phyloP scores from a whole-genome alignment of 2,888 invertebrate genomes.

The Zele albiditarsus region DNA sequence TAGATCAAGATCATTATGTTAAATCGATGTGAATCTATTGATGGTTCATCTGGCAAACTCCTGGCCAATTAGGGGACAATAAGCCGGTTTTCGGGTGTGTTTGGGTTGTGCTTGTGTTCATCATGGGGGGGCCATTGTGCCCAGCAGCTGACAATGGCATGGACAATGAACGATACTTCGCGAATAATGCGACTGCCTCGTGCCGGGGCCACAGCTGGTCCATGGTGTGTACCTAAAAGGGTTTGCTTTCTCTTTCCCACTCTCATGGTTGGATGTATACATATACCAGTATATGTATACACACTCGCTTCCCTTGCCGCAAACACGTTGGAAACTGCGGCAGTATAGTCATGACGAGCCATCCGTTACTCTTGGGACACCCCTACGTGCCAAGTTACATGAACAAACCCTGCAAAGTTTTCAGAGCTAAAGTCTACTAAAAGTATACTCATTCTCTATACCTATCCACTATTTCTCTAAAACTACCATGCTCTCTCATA shows the following conservation, averaged over 20 bases:
- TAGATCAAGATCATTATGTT: conserved; percentile 10
- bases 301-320: conserved; percentile 20
- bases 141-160: conserved; percentile 54
- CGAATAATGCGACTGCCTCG: conserved; percentile 53
- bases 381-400: conserved; percentile 34
- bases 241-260: conserved; percentile 23
- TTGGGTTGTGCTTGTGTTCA: conserved; percentile 33
- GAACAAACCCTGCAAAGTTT: conserved; percentile 22
- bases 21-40: conserved; percentile 34
- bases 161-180: conserved; percentile 48
- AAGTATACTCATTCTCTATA: conserved; percentile 1
- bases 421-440: conserved; percentile 18
- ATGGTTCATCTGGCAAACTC: conserved; percentile 41
- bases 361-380: conserved; percentile 37
- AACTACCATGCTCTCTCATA: background rate
- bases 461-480: background rate
- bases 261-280: background rate
- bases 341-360: conserved; percentile 19
- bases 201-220: conserved; percentile 49
- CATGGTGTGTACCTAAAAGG: conserved; percentile 33
- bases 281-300: background rate
- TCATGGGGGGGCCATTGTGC: conserved; percentile 51
- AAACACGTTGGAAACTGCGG: conserved; percentile 34
- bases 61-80: conserved; percentile 50
- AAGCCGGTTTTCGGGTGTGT: conserved; percentile 38